A percentile compares a stretch with the other conserved stretches of the same genome.
phyloP scores from a whole-genome alignment of 1,140 invertebrate genomes.

The Rhyzopertha dominica region DNA sequence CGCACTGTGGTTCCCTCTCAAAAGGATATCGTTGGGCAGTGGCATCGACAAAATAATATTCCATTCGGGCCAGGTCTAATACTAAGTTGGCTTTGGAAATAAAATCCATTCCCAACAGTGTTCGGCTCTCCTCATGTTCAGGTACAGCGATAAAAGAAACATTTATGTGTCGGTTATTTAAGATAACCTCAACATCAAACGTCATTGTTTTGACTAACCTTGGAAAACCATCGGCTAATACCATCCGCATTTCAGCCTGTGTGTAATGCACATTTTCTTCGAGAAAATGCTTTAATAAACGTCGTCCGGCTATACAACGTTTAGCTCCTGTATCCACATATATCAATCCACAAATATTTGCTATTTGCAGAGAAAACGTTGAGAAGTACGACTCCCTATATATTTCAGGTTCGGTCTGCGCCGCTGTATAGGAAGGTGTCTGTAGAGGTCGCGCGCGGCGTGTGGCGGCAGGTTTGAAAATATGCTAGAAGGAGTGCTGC shows the following conservation, averaged over 20 bases:
- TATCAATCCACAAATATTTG: neutral
- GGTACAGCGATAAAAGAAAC: neutral
- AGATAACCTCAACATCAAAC: neutral
- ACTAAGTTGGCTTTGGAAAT: neutral
- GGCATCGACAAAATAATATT: neutral
- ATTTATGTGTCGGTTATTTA: neutral
- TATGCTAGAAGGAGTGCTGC: no score
- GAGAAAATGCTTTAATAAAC: neutral
- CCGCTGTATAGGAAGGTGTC: no score
- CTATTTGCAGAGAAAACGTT: no score
- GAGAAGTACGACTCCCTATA: no score
- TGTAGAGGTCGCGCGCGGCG: no score
- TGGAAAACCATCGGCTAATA: neutral
- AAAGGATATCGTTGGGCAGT: neutral
- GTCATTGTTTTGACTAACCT: neutral
- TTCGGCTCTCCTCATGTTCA: neutral
- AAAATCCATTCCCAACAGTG: constrained; percentile 3
- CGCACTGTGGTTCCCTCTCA: neutral
- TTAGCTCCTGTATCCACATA: constrained; percentile 3
- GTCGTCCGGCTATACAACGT: neutral
- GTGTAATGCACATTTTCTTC: neutral
- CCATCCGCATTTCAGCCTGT: neutral
- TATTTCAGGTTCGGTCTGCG: no score
- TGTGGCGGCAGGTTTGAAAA: no score
- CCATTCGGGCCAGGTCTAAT: neutral